phyloP scores from a whole-genome alignment of 2,888 invertebrate genomes.

The Dasysyrphus albostriatus region DNA sequence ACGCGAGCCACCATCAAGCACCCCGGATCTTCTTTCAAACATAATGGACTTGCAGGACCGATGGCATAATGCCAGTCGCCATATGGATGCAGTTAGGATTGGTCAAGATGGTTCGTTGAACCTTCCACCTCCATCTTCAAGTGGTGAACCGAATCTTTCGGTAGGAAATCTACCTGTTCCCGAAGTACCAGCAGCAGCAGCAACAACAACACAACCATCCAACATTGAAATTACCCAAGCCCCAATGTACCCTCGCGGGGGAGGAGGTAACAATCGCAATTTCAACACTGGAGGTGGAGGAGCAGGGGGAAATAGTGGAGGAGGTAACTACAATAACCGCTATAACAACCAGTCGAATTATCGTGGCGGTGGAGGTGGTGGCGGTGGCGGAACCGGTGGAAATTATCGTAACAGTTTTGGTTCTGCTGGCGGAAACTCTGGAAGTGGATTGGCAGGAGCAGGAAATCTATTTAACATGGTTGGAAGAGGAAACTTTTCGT shows the following conservation, averaged over 20 bases:
- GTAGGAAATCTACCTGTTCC: background rate
- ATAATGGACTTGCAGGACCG: constrained; percentile 89
- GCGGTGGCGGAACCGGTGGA: constrained; percentile 73
- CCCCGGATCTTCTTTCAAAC: constrained; percentile 87
- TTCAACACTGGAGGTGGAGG: constrained; percentile 84
- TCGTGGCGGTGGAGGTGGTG: constrained; percentile 76
- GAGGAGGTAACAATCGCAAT: constrained; percentile 83
- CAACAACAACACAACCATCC: constrained; percentile 31
- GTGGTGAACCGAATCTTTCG: constrained; percentile 4
- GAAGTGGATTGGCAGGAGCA: constrained; percentile 53
- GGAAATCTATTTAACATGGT: constrained; percentile 76
- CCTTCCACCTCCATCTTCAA: constrained; percentile 79
- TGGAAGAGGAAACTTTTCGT: constrained; percentile 78
- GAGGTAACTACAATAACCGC: constrained; percentile 79
- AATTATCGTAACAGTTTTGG: constrained; percentile 76
- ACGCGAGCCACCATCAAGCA: constrained; percentile 73
- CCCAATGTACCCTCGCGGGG: constrained; percentile 88
- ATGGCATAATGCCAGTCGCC: constrained; percentile 87
- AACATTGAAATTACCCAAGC: constrained; percentile 83
- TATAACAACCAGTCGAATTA: constrained; percentile 79
- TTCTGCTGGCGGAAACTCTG: constrained; percentile 38
- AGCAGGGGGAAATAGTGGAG: constrained; percentile 82
- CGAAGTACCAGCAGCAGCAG: background rate
- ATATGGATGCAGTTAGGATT: constrained; percentile 85
- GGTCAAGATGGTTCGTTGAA: constrained; percentile 86